Evolutionary conservation across 37 sponge, comb jelly and placozoan species (phyloP), one percentile per base, ranked within the genome.

Genomic region (Haliclona indistincta): DNA sequence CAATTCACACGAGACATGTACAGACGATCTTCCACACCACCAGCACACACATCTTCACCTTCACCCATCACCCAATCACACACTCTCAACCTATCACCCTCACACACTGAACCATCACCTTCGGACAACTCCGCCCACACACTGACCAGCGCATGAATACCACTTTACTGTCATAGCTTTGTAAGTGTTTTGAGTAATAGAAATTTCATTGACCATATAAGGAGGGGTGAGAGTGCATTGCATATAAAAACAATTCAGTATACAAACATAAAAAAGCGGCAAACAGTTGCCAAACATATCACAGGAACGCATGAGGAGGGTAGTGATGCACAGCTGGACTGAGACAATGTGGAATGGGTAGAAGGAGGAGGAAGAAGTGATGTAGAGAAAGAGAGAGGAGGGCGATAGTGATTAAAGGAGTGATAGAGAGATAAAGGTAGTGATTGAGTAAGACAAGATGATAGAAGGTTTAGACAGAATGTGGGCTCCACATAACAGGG

Each of bases 171-270:
- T n/a, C n/a, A n/a, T n/a, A n/a, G n/a, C n/a, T n/a, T n/a, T n/a
- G n/a, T n/a, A n/a, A n/a, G n/a, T n/a, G n/a, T n/a, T n/a, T n/a
- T n/a, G n/a, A n/a, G n/a, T n/a, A n/a, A n/a, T n/a, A n/a, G n/a
- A n/a, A n/a, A 8, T 6, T 54, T 2, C 37, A 72, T 56, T 20
- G 20, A 20, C 32, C 42, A 56, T 74, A n/a, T 74, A 38, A 38
- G 62, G 37, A 20, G 74, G 58, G 43, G 62, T 56, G 30, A 65
- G n/a, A n/a, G n/a, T n/a, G n/a, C n/a, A n/a, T n/a, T n/a, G n/a
- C n/a, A n/a, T n/a, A n/a, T n/a, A n/a, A n/a, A n/a, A n/a, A n/a
- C n/a, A n/a, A n/a, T n/a, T n/a, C n/a, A n/a, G n/a, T 40, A 20
- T 65, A 65, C 20, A 6, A 28, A 11, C 67, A n/a, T n/a, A n/a